Evolutionary conservation across 2,888 invertebrate genomes (phyloP), one percentile per base, ranked within the genome.

Genomic region (Limnephilus marmoratus): DNA sequence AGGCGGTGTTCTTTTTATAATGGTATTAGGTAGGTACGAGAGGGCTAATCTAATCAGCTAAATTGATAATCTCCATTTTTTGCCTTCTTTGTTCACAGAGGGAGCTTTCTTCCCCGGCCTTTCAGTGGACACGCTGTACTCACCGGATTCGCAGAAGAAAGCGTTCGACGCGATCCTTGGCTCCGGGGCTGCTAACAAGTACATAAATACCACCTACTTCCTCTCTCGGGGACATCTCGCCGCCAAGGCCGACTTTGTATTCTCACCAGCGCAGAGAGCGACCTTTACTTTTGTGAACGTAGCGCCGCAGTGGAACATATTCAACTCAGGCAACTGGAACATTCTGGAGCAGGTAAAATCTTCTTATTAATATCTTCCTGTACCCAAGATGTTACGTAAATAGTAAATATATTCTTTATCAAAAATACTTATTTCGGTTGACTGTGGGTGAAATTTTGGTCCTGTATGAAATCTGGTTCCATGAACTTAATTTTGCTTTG

Each of bases 291-390:
- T 97, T 94, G 95, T 97, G 90, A 97, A 97, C 94, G 96, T 96
- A 1, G 97, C 97, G 1, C 97, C 97, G 1, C 97, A 97, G 94
- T 97, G 97, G 97, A 97, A 97, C 92, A 95, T 95, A 0, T 96
- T 97, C 94, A 97, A 97, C 93, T 96, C 95, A 92, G 96, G 96
- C 29, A 97, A 97, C 94, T 97, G 97, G 97, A 96, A 96, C 94
- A 94, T 94, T 91, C 94, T 97, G n/a, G 97, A 97, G 94, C 95
- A 94, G 94, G 95, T 95, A 92, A 94, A 34, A n/a, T n/a, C n/a
- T n/a, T n/a, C n/a, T n/a, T n/a, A n/a, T n/a, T n/a, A n/a, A n/a
- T n/a, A n/a, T n/a, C n/a, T n/a, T n/a, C n/a, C n/a, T n/a, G n/a
- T n/a, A n/a, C n/a, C n/a, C n/a, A n/a, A n/a, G n/a, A n/a, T n/a